Percentiles rank a stretch among this genome's conserved stretches.
phyloP scores from a whole-genome alignment of 2,888 invertebrate species.

The Oscheius sp. region DNA sequence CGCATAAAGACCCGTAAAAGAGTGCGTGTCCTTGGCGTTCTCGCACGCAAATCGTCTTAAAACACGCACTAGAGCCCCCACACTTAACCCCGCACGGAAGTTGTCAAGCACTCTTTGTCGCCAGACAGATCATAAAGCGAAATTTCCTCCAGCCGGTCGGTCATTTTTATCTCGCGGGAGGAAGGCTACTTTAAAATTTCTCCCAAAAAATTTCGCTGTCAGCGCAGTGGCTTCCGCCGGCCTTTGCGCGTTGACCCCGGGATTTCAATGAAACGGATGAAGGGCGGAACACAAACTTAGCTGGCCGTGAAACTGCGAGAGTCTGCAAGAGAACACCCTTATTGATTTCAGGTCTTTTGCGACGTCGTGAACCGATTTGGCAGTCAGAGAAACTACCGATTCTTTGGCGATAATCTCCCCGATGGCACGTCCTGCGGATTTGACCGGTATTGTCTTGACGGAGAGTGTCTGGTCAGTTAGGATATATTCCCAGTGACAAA shows the following conservation, averaged over 20 bases:
- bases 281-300: slow-evolving; percentile 25
- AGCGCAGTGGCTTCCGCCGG: background rate
- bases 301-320: slow-evolving; percentile 16
- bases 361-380: slow-evolving; percentile 68
- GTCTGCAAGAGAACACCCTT: background rate
- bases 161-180: background rate
- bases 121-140: slow-evolving; percentile 2
- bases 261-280: slow-evolving; percentile 24
- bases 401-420: slow-evolving; percentile 73
- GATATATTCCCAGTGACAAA: background rate
- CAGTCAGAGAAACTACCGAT: slow-evolving; percentile 70
- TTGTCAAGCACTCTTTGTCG: slow-evolving; percentile 15
- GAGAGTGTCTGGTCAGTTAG: slow-evolving; percentile 70
- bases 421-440: slow-evolving; percentile 73
- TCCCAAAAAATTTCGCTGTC: too few species aligned
- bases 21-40: slow-evolving; percentile 26
- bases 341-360: slow-evolving; percentile 68
- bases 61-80: background rate
- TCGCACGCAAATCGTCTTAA: too few species aligned
- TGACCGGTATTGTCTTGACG: slow-evolving; percentile 71
- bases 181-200: background rate
- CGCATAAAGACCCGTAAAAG: background rate
- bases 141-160: background rate
- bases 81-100: slow-evolving; percentile 16
- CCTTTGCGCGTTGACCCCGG: slow-evolving; percentile 19